phyloP scores from a whole-genome alignment of 2,888 invertebrate genomes.

The Oxyscelio sp. region DNA sequence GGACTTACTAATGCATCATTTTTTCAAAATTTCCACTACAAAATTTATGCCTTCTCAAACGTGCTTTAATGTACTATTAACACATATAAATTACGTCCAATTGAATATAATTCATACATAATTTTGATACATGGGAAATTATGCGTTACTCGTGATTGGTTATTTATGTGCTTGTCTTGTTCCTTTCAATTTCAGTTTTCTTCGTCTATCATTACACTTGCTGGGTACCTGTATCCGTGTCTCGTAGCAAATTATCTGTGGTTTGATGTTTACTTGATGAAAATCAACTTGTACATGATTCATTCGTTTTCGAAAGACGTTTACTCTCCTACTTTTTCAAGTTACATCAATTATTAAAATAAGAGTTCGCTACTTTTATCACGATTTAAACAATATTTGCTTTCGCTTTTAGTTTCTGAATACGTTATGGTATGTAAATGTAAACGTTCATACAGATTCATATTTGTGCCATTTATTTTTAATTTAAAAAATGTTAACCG shows the following conservation, averaged over 20 bases:
- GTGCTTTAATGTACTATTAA: constrained; percentile 14
- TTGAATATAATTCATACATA: constrained; percentile 25
- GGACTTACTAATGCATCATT: too few species aligned
- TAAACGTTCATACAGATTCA: too few species aligned
- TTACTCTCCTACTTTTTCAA: background rate
- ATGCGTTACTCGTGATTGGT: constrained; percentile 37
- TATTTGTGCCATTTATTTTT: too few species aligned
- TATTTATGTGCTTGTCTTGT: constrained; percentile 49
- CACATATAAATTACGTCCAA: constrained; percentile 32
- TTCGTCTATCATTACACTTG: constrained; percentile 27
- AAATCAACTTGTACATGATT: constrained; percentile 13
- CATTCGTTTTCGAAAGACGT: background rate
- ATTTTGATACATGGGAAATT: constrained; percentile 32
- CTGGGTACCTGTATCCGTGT: background rate
- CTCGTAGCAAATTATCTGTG: constrained; percentile 8
- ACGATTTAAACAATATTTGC: too few species aligned
- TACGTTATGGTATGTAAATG: too few species aligned
- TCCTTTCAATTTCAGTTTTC: constrained; percentile 47
- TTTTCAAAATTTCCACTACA: too few species aligned
- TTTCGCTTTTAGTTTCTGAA: too few species aligned
- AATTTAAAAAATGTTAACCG: too few species aligned
- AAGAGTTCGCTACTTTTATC: too few species aligned
- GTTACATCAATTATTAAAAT: background rate
- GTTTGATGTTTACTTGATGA: constrained; percentile 9
- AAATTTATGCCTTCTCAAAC: background rate